Conservation (phyloP, 2,888 invertebrate species). For the Ophioninae sp. region DNA sequence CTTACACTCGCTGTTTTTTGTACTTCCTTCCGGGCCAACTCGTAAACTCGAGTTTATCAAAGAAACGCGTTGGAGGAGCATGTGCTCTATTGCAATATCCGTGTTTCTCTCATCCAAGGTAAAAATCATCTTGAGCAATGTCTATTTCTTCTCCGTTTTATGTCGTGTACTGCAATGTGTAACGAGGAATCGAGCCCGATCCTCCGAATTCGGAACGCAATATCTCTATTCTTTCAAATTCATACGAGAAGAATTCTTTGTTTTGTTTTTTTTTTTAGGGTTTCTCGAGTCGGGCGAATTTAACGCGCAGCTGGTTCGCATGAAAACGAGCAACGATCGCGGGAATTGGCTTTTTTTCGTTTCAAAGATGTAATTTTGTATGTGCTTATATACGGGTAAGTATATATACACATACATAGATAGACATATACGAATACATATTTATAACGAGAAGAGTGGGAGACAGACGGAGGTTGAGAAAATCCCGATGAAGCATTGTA, state of each 20-base stretch:
- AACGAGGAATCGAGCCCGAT: neutral
- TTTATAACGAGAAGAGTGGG: neutral
- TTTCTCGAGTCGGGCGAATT: neutral
- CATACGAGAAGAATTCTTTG: neutral
- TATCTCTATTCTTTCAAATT: neutral
- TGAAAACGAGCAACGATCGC: slow-evolving; percentile 4
- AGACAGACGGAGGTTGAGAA: slow-evolving; percentile 32
- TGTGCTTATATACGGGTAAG: neutral
- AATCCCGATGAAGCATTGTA: slow-evolving; percentile 67
- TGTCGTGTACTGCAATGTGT: neutral
- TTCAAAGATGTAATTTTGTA: neutral
- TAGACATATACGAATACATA: neutral
- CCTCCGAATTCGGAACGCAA: slow-evolving; percentile 17
- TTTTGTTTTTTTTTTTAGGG: neutral
- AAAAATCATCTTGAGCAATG: slow-evolving; percentile 58
- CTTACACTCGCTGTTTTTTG: slow-evolving; percentile 10
- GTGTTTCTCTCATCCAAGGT: slow-evolving; percentile 54
- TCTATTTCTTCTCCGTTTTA: neutral
- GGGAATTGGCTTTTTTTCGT: neutral
- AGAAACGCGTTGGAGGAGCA: slow-evolving; percentile 5
- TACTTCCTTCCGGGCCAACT: neutral
- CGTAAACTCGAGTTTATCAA: slow-evolving; percentile 8
- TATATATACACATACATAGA: neutral
- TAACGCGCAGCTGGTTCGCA: slow-evolving; percentile 11
- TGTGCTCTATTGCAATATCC: slow-evolving; percentile 59